These are phyloP conservation scores for Parelbella ahira DNA, from an alignment of 2,888 invertebrate species.

Conservation along the genomic window DNA sequence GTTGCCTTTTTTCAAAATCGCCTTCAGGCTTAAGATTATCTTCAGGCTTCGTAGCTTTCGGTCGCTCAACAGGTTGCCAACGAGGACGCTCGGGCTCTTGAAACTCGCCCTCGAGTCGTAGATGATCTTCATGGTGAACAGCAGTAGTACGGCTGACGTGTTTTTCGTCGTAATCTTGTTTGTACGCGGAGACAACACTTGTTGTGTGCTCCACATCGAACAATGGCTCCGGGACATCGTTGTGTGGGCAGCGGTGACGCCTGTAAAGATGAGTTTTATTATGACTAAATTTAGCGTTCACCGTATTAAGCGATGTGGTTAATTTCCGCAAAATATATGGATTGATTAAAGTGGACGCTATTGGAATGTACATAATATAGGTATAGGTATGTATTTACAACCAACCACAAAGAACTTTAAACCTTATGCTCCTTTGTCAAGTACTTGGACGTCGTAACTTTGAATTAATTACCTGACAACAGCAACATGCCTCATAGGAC, in stretches of 20 bases:
- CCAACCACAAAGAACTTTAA: no score
- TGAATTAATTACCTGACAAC: no score
- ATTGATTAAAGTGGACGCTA: no score
- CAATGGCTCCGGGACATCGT: slow-evolving; percentile 82
- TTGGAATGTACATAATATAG: no score
- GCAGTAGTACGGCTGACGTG: slow-evolving; percentile 81
- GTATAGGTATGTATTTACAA: no score
- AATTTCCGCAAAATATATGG: no score
- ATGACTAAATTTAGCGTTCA: no score
- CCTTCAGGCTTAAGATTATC: slow-evolving; percentile 68
- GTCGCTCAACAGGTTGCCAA: slow-evolving; percentile 81
- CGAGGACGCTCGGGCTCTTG: slow-evolving; percentile 71
- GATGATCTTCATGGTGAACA: slow-evolving; percentile 84
- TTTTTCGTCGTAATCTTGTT: slow-evolving; percentile 84
- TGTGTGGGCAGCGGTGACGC: slow-evolving; percentile 91
- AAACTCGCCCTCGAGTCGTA: slow-evolving; percentile 86
- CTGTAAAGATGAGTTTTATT: slow-evolving; percentile 67
- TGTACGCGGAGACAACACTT: slow-evolving; percentile 82
- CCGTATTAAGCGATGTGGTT: no score
- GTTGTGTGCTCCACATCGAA: slow-evolving; percentile 79
- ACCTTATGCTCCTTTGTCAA: no score
- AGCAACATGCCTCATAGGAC: no score
- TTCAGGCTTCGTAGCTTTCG: slow-evolving; percentile 72
- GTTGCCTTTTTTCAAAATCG: slow-evolving; percentile 64
- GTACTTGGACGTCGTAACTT: no score